Evolutionary conservation across 2,888 invertebrate species (phyloP), one percentile per base, ranked within the genome.

Genomic region (Caenorhabditis becei): DNA sequence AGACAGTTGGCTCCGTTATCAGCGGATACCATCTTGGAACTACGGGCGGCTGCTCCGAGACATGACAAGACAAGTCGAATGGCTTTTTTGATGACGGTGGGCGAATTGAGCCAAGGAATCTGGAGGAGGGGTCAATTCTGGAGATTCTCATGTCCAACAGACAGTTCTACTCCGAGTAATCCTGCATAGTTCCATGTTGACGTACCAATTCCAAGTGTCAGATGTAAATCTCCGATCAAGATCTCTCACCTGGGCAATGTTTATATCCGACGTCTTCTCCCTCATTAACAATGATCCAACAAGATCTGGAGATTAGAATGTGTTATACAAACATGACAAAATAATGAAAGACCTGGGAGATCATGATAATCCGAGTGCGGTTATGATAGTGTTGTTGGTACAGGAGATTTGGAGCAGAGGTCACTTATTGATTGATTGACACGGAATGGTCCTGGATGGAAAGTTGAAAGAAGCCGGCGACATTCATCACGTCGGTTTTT

Each of bases 401-500:
- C 49, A 63, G 49, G 14, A 49, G 63, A 63, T 63, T 51, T 16
- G 47, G 8, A 5, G 41, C 16, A 35, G 35, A 54, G 66, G 16
- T 16, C 59, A 49, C 18, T 49, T 35, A 53, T 41, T 61, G 70
- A 62, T 53, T 62, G 61, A 71, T 61, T 61, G 54, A 71, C 41
- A 41, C 41, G 41, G 3, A 16, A 16, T 26, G 24, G 20, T 44
- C 10, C 16, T 11, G 18, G 16, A 10, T 23, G 18, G 51, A 23
- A 23, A 71, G 70, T 62, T 71, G 18, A 71, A 71, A 71, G 61
- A 20, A 37, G 47, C 37, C 41, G n/a, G 28, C 18, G 53, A 14
- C 72, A 74, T 65, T 74, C 71, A 54, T 71, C 71, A 70, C 70
- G 61, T 58, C 49, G 49, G 58, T 74, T 74, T 74, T 72, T 72